A percentile compares a stretch with the other conserved stretches of the same genome.
These are phyloP conservation scores for Seriola quinqueradiata DNA, from an alignment of 2,113 vertebrate genomes.

Conservation along the genomic window DNA sequence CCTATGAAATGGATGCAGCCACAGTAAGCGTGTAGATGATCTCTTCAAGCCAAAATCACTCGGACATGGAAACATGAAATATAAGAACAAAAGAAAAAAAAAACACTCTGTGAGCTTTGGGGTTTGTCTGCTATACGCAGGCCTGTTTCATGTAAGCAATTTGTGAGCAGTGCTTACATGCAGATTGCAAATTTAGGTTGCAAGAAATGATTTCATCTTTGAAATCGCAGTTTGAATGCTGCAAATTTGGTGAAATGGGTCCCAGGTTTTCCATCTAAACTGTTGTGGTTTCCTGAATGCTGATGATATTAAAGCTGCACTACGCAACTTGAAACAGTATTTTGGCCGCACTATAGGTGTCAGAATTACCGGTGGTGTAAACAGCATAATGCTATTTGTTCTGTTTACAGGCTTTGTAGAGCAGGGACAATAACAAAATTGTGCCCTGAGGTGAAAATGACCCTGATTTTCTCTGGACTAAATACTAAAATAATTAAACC, in stretches of 20 bases:
- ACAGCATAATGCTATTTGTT: background rate
- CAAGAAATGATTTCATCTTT: too few species aligned
- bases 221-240: background rate
- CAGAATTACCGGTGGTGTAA: too few species aligned
- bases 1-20: slow-evolving; percentile 49
- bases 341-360: background rate
- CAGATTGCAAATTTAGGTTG: background rate
- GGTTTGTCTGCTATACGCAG: background rate
- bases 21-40: slow-evolving; percentile 17
- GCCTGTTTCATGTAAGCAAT: background rate
- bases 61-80: slow-evolving; percentile 26
- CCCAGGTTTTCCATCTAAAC: background rate
- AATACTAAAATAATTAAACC: background rate
- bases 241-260: background rate
- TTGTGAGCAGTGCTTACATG: background rate
- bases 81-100: background rate
- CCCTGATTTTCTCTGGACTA: background rate
- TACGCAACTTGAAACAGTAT: background rate
- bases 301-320: background rate
- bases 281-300: background rate
- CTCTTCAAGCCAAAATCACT: slow-evolving; percentile 33
- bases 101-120: slow-evolving; percentile 2
- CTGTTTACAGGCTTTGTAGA: background rate
- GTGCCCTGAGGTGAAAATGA: background rate
- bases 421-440: too few species aligned